These are phyloP conservation scores for Brienomyrus brachyistius DNA, from an alignment of 2,113 vertebrate species.

Conservation along the genomic window DNA sequence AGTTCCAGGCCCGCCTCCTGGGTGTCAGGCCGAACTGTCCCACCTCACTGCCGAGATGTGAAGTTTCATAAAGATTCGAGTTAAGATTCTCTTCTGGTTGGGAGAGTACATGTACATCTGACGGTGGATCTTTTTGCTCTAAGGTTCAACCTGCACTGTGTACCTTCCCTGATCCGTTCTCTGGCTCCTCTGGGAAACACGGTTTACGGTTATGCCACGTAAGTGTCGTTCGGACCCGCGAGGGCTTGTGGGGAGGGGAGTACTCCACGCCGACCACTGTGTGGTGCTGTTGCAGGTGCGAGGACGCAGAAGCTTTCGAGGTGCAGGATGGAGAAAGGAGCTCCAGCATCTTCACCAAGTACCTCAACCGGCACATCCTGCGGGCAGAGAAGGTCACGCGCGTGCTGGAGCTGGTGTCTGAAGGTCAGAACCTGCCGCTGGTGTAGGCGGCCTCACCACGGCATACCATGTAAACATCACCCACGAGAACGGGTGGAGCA, in stretches of 20 bases:
- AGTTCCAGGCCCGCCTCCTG: background rate
- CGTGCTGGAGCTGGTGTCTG: constrained; percentile 74
- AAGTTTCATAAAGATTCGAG: background rate
- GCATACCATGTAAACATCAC: background rate
- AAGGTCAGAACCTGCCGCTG: constrained; percentile 56
- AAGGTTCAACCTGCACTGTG: constrained; percentile 68
- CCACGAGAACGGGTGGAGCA: background rate
- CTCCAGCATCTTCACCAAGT: constrained; percentile 81
- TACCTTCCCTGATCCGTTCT: constrained; percentile 63
- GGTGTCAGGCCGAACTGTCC: background rate
- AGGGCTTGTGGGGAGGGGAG: background rate
- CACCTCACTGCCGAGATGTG: background rate
- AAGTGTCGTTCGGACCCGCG: constrained; percentile 34
- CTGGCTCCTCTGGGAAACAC: constrained; percentile 72
- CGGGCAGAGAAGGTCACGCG: constrained; percentile 70
- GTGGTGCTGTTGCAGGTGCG: constrained; percentile 52
- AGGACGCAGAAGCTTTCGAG: constrained; percentile 79
- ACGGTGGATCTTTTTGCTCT: background rate
- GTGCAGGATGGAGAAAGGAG: constrained; percentile 75
- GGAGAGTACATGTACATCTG: background rate
- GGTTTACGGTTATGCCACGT: constrained; percentile 83
- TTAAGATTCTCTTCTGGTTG: background rate
- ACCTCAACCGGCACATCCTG: constrained; percentile 75
- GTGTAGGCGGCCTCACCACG: background rate
- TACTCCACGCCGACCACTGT: background rate